Conservation (phyloP, 2,888 invertebrate genomes). For the Lissonota sp. region DNA sequence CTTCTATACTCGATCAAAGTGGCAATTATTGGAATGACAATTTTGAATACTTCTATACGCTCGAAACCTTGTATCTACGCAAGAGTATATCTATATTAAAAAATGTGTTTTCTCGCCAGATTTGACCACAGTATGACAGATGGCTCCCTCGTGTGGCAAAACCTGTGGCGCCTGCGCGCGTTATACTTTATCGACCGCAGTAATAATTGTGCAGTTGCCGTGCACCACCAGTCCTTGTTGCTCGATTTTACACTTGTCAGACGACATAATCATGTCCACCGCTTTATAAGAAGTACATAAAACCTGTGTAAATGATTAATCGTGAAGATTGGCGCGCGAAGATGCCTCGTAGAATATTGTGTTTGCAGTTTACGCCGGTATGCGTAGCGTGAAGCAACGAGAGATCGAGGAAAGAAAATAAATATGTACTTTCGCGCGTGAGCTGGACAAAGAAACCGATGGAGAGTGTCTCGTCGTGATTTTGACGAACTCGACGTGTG, state of each 20-base stretch:
- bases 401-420: neutral
- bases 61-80: no score
- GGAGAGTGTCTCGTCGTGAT: neutral
- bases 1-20: no score
- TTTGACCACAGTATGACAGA: no score
- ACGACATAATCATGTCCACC: neutral
- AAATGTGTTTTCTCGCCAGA: no score
- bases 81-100: no score
- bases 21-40: no score
- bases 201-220: conserved; percentile 29
- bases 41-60: no score
- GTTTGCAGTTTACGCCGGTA: conserved; percentile 47
- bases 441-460: neutral
- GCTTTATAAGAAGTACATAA: neutral
- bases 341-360: conserved; percentile 33
- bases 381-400: conserved; percentile 33
- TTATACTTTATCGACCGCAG: conserved; percentile 57
- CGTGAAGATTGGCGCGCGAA: neutral
- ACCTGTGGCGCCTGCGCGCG: conserved; percentile 55
- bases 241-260: conserved; percentile 5
- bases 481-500: neutral
- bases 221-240: conserved; percentile 1
- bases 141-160: conserved; percentile 11
- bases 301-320: conserved; percentile 8
- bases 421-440: neutral